Conservation (phyloP, 2,113 vertebrate species). For the Jaculus jaculus region DNA sequence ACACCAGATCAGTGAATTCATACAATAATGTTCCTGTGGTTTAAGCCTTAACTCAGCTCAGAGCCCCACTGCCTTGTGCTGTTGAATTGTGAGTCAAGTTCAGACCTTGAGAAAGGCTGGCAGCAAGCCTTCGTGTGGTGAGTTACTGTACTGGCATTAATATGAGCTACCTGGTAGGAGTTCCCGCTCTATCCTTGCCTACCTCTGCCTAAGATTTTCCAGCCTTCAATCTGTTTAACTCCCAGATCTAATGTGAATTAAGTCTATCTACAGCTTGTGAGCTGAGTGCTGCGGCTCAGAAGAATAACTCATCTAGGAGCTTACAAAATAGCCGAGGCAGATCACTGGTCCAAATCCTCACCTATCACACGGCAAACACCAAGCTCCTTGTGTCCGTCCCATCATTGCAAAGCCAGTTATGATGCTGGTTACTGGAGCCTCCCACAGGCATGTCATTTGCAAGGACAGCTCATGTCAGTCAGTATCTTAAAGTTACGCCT, state of each 20-base stretch:
- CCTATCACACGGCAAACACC: not conserved
- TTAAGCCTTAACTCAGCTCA: no score
- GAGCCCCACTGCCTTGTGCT: rapidly evolving
- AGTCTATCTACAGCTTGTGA: not conserved
- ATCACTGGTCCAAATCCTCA: not conserved
- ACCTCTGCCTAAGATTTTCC: not conserved
- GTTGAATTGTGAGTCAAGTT: not conserved
- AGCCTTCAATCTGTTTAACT: not conserved
- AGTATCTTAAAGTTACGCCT: not conserved
- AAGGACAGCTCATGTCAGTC: not conserved
- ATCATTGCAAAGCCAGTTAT: not conserved
- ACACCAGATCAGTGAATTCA: not conserved
- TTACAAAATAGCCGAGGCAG: not conserved
- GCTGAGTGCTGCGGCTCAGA: not conserved
- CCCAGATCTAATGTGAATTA: not conserved
- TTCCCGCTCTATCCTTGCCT: not conserved
- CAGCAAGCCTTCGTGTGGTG: not conserved
- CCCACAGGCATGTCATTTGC: not conserved
- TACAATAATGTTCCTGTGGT: rapidly evolving
- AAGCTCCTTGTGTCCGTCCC: not conserved
- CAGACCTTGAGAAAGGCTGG: not conserved
- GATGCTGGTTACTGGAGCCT: not conserved
- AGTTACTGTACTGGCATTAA: no score
- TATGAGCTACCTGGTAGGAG: not conserved
- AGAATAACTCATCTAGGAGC: not conserved